These are phyloP conservation scores for Sparus aurata DNA, from an alignment of 2,797 vertebrate species.

Conservation along the genomic window DNA sequence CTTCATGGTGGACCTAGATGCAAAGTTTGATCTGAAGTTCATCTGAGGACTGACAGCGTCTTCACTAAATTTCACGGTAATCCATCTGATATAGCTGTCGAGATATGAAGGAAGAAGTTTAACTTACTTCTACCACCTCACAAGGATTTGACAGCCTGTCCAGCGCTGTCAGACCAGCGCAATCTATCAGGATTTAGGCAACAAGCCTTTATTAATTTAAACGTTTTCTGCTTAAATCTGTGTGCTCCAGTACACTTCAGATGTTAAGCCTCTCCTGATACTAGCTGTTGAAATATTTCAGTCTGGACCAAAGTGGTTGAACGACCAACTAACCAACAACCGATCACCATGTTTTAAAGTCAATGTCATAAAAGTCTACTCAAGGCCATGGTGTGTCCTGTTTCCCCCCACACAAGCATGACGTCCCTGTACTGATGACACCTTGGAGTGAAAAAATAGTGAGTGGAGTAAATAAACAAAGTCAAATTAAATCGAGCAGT, in stretches of 20 bases:
- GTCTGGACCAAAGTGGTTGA: not conserved
- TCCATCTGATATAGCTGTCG: not conserved
- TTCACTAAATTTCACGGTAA: not conserved
- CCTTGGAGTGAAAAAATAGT: conserved; percentile 6
- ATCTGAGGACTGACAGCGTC: not conserved
- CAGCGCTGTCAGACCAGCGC: too few relatives aligned
- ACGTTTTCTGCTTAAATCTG: too few relatives aligned
- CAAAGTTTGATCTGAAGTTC: not conserved
- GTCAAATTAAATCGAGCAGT: conserved; percentile 39
- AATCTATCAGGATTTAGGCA: too few relatives aligned
- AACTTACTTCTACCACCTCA: too few relatives aligned
- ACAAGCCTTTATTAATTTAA: too few relatives aligned
- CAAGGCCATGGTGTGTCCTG: not conserved
- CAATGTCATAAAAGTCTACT: not conserved
- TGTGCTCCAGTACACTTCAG: too few relatives aligned
- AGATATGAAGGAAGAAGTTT: too few relatives aligned
- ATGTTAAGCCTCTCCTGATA: too few relatives aligned
- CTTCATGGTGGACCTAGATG: not conserved
- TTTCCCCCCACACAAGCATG: not conserved
- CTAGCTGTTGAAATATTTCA: not conserved
- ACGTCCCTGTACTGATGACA: conserved; percentile 5
- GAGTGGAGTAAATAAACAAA: conserved; percentile 39
- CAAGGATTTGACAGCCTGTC: too few relatives aligned
- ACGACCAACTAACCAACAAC: not conserved
- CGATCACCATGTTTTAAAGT: too few relatives aligned